Base-by-base conservation (phyloP, 2,113 vertebrate species). In the Carollia perspicillata region DNA sequence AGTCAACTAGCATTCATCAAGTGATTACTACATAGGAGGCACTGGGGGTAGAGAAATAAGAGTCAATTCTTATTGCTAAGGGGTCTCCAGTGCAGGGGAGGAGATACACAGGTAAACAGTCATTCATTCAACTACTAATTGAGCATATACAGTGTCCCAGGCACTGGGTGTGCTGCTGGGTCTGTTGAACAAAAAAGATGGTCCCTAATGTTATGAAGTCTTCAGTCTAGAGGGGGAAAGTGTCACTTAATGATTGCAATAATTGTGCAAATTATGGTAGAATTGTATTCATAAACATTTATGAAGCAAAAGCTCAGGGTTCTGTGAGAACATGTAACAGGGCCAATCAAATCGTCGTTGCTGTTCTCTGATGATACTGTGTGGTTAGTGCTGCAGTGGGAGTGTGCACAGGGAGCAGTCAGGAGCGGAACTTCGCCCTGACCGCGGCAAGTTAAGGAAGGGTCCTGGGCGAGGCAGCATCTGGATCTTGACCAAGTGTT, bases 281-380 rank as follows among this genome's bases (percentile, higher is more conserved):
- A 79, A 37, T 94, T 75, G 16, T 69, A n/a, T 74, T 69, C 20
- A 4, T 44, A 65, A 93, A 94, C 14, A 66, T 42, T 58, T 84
- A 11, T 58, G 37, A 74, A 85, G 30, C 26, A 81, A 84, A 75
- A 79, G 11, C 20, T 81, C 33, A 40, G 40, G 51, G 42, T 72
- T 26, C 74, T 80, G 3, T 90, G 60, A 94, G 33, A 90, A 33
- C 47, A 8, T 47, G 18, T 30, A 26, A 40, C 26, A 60, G 33
- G 26, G 37, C 5, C 20, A 42, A 30, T 5, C 6, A 26, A 6
- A 26, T 22, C 17, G 49, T 51, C 17, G 23, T 13, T 63, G 13
- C 89, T 60, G 72, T 93, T 71, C 6, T 51, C 1, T 69, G 42
- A 20, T 26, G 11, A 49, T 37, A 17, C 13, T 0, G 2, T 42